Evolutionary conservation across 30 jellyfish, hydroid and myxozoan species (phyloP).

Genomic region (Haliclystus octoradiatus): DNA sequence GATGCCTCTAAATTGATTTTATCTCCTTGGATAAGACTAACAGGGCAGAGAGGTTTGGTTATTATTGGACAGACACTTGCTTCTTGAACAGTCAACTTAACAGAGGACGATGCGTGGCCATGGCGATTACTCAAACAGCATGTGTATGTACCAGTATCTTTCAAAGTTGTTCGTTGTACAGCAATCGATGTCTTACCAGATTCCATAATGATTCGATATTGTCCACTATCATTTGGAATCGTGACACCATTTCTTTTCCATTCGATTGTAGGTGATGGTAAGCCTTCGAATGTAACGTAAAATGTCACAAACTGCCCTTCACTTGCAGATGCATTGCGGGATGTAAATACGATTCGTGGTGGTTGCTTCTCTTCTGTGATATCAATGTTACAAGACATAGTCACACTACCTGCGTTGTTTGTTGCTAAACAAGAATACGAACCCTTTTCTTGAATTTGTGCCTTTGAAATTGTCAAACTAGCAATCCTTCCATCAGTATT

Average conservation of each 20-base stretch:
- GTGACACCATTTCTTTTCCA: slow-evolving; percentile 66
- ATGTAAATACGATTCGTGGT: slow-evolving; percentile 62
- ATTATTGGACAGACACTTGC: slow-evolving; percentile 54
- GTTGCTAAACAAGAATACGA: slow-evolving; percentile 50
- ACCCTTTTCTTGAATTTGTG: slow-evolving; percentile 54
- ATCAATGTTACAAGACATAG: slow-evolving; percentile 25
- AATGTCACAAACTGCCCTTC: slow-evolving; percentile 60
- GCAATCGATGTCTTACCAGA: slow-evolving; percentile 41
- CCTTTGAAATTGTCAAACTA: slow-evolving; percentile 35
- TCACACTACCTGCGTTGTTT: slow-evolving; percentile 70
- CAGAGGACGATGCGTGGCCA: slow-evolving; percentile 56
- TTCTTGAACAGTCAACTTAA: slow-evolving; percentile 57
- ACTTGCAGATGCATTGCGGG: slow-evolving; percentile 33
- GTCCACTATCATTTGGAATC: slow-evolving; percentile 9
- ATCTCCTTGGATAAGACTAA: slow-evolving; percentile 35
- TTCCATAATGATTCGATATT: slow-evolving; percentile 40
- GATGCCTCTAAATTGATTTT: slow-evolving; percentile 34
- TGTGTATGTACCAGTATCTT: slow-evolving; percentile 53
- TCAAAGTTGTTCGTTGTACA: slow-evolving; percentile 20
- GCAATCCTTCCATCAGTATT: slow-evolving; percentile 40
- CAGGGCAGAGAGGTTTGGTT: slow-evolving; percentile 34
- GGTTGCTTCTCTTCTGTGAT: slow-evolving; percentile 48
- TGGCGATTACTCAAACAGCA: slow-evolving; percentile 53
- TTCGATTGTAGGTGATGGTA: slow-evolving; percentile 65
- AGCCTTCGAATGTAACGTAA: slow-evolving; percentile 70